phyloP scores from a whole-genome alignment of 2,797 vertebrate genomes.

The Takifugu rubripes region DNA sequence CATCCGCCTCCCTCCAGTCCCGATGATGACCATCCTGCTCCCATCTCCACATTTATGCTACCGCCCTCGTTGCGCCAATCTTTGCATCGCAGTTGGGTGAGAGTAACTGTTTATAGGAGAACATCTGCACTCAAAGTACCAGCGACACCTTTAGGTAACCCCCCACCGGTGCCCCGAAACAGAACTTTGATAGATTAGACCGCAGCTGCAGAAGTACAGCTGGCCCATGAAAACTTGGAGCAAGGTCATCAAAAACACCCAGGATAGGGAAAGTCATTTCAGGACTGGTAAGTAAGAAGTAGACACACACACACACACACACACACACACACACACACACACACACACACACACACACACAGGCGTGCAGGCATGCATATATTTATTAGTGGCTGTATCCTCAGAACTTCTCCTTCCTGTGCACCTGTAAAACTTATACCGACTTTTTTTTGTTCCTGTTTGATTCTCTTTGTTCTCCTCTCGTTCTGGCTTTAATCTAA shows the following conservation, averaged over 20 bases:
- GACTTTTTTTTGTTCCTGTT: neutral
- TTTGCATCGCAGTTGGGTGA: neutral
- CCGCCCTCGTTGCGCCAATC: constrained; percentile 2
- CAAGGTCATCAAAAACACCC: neutral
- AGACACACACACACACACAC: constrained; percentile 8
- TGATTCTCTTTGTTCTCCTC: constrained; percentile 6
- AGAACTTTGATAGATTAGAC: neutral
- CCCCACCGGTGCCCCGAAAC: neutral
- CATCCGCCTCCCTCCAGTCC: neutral
- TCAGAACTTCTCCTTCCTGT: neutral
- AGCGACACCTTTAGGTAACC: neutral
- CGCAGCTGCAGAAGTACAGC: neutral
- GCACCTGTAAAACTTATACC: constrained; percentile 6
- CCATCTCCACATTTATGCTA: constrained; percentile 9
- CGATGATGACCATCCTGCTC: constrained; percentile 8
- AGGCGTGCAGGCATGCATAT: neutral
- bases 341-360: constrained; percentile 1
- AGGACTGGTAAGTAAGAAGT: constrained; percentile 11
- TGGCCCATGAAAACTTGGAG: neutral
- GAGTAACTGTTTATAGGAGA: neutral
- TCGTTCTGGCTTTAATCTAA: constrained; percentile 16
- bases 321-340: constrained; percentile 4
- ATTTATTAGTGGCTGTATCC: constrained; percentile 1
- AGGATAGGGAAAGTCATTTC: constrained; percentile 1
- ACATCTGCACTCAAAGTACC: too few relatives aligned